A percentile compares a stretch with the other conserved stretches of the same genome.
Conservation (phyloP, 2,113 vertebrate genomes). For the Planiliza haematocheilus region DNA sequence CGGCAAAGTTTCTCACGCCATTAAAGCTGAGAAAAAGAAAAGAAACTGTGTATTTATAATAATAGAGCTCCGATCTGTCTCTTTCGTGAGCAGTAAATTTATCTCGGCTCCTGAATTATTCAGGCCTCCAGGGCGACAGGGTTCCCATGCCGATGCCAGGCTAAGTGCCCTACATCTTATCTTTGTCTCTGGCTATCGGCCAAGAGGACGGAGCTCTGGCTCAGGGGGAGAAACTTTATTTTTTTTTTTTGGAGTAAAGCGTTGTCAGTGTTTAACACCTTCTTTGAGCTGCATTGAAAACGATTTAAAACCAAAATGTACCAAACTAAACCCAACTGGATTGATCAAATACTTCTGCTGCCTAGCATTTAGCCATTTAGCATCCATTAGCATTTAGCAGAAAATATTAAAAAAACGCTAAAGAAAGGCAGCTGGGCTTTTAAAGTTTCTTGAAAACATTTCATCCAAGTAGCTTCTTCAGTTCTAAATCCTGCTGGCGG, state of each 20-base stretch:
- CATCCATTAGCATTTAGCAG: no score
- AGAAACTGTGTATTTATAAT: slow-evolving; percentile 12
- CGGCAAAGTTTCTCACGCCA: slow-evolving; percentile 15
- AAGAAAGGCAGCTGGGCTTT: no score
- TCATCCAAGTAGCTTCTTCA: no score
- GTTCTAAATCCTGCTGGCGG: no score
- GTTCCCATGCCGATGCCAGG: slow-evolving; percentile 50
- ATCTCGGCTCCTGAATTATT: slow-evolving; percentile 71
- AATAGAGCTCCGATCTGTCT: slow-evolving; percentile 34
- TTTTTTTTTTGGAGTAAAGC: background rate
- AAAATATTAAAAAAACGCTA: no score
- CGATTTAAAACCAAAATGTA: no score
- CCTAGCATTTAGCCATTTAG: no score
- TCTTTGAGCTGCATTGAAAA: background rate
- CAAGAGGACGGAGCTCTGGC: slow-evolving; percentile 38
- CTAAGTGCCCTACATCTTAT: slow-evolving; percentile 66
- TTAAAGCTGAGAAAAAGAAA: background rate
- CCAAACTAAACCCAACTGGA: no score
- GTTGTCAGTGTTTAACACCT: slow-evolving; percentile 58
- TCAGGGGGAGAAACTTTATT: background rate
- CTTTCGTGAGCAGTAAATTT: slow-evolving; percentile 60
- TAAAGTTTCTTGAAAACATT: no score
- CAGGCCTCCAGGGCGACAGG: slow-evolving; percentile 57
- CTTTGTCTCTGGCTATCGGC: slow-evolving; percentile 46
- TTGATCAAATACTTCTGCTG: no score